These are phyloP conservation scores for Montipora foliosa DNA, from an alignment of 64 coral and sea anemone species.

Conservation along the genomic window DNA sequence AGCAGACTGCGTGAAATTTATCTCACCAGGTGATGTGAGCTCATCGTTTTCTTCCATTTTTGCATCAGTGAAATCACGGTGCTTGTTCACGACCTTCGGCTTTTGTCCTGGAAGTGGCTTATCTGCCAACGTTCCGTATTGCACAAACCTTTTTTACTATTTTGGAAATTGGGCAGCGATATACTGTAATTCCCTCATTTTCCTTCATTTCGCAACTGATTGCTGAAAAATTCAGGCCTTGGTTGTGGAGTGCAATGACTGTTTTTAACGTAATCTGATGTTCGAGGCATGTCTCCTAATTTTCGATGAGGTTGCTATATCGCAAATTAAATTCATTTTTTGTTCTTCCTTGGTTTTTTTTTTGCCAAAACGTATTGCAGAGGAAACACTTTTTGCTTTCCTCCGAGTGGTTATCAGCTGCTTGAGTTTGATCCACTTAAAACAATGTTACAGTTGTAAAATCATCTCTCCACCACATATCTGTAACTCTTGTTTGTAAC, in stretches of 20 bases:
- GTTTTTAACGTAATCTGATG: slow-evolving; percentile 30
- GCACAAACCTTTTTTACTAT: slow-evolving; percentile 1
- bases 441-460: too few species aligned
- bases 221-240: neutral
- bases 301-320: neutral
- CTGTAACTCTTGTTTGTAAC: too few species aligned
- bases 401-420: too few species aligned
- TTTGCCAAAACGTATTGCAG: too few species aligned
- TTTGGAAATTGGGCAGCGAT: slow-evolving; percentile 13
- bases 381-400: too few species aligned
- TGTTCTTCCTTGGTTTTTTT: too few species aligned
- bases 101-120: neutral
- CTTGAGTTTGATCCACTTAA: too few species aligned
- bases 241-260: slow-evolving; percentile 6
- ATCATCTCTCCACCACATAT: too few species aligned
- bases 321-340: too few species aligned
- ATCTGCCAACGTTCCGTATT: neutral
- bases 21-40: slow-evolving; percentile 25
- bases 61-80: neutral
- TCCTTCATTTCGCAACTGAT: neutral
- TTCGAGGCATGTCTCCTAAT: neutral
- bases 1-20: neutral
- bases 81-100: neutral
- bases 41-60: slow-evolving; percentile 1
- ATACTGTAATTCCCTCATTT: neutral